Evolutionary conservation across 2,113 vertebrate genomes (phyloP), one percentile per base, ranked within the genome.

Genomic region (Axis porcinus): DNA sequence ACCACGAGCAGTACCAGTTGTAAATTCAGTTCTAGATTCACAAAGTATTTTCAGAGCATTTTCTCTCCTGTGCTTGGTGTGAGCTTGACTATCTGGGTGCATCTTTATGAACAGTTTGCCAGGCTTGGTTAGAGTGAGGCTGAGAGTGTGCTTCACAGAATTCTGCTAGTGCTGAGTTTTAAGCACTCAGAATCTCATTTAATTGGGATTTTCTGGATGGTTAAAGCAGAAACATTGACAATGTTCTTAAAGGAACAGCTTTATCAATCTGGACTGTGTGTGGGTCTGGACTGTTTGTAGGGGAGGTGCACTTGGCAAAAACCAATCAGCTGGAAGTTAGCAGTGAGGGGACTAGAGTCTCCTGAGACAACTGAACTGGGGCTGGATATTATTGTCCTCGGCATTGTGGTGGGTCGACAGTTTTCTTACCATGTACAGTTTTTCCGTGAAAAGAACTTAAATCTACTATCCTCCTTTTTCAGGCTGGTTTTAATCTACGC

Each of bases 401-500:
- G 50, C 25, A 21, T 60, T 1, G 0, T 36, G 28, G 52, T 62
- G 21, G 25, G 60, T 17, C 16, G 62, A 33, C 6, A 14, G 28
- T 79, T 98, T 82, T 94, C 84, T 54, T 62, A 97, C 78, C 92
- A 1, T 82, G 82, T 89, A 40, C 3, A 76, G 4, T 43, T 92
- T 98, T 86, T 86, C 97, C 89, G 95, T 33, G 36, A 86, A 86
- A 79, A 92, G 17, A 96, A 94, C 47, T 94, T 57, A 94, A 25
- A 55, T 96, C 33, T 83, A 0, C 83, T 98, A 23, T 98, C 9
- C 43, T 55, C 67, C 30, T 86, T 60, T 74, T 23, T 83, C n/a
- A 99, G 99, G 99, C 99, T 98, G 99, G 99, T 89, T 99, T 99
- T 99, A 99, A 99, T 97, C 99, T 99, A 40, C 99, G 99, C 97